A percentile compares a stretch with the other conserved stretches of the same genome.
These are phyloP conservation scores for Acanthurus tractus DNA, from an alignment of 2,797 vertebrate genomes.

Conservation along the genomic window DNA sequence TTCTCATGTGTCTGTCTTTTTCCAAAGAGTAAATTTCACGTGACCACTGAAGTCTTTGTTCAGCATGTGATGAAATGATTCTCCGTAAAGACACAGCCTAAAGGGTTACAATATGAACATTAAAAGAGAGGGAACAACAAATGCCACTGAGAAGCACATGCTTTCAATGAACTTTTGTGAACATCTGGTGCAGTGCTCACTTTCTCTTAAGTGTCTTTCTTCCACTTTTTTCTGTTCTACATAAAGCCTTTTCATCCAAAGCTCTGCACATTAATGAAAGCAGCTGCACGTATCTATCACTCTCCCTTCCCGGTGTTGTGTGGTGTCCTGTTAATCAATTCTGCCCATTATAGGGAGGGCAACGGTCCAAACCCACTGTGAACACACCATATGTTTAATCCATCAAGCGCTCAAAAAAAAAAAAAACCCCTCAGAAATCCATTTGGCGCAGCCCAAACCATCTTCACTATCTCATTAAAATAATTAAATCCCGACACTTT, in stretches of 20 bases:
- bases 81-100: not conserved
- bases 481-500: constrained; percentile 13
- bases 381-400: not conserved
- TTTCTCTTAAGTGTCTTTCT: not conserved
- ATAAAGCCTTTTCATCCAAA: not conserved
- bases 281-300: constrained; percentile 30
- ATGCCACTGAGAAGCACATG: not conserved
- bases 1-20: not conserved
- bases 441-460: constrained; percentile 3
- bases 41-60: constrained; percentile 1
- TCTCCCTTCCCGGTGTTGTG: not conserved
- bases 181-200: not conserved
- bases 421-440: constrained; percentile 26
- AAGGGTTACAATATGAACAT: no score
- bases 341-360: not conserved
- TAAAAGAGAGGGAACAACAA: not conserved
- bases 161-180: not conserved
- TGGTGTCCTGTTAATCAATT: constrained; percentile 19
- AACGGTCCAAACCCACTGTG: constrained; percentile 1
- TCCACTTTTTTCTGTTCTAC: not conserved
- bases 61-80: not conserved
- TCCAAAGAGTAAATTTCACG: not conserved
- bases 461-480: not conserved
- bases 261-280: constrained; percentile 2
- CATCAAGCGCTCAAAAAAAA: not conserved